Conservation (phyloP, 2,888 invertebrate species). For the Cabera pusaria region DNA sequence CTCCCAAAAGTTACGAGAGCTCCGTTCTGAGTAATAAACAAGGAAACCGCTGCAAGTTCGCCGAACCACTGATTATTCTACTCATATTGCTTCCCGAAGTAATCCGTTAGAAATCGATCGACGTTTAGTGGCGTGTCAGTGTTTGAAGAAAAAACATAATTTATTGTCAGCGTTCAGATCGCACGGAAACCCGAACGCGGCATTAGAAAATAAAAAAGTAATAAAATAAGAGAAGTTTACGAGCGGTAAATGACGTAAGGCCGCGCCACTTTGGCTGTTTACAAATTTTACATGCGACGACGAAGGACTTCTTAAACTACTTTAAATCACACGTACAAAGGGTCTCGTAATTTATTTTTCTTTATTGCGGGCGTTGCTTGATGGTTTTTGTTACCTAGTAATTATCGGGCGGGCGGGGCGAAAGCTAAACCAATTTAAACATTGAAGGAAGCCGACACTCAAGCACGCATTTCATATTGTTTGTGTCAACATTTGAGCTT, state of each 20-base stretch:
- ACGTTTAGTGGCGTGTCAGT: constrained; percentile 81
- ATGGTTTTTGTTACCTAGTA: constrained; percentile 69
- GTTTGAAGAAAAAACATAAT: constrained; percentile 79
- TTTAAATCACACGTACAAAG: constrained; percentile 47
- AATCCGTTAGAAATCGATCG: constrained; percentile 83
- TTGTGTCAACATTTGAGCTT: constrained; percentile 67
- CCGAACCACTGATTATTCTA: constrained; percentile 72
- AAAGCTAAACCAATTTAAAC: constrained; percentile 70
- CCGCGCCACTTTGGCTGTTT: constrained; percentile 65
- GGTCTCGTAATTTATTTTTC: constrained; percentile 72
- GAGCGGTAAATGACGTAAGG: constrained; percentile 80
- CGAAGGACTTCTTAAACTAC: constrained; percentile 41
- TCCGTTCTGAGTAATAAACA: constrained; percentile 75
- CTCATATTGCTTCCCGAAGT: constrained; percentile 76
- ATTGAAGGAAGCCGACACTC: constrained; percentile 51
- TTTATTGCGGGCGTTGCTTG: constrained; percentile 66
- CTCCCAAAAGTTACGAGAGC: constrained; percentile 48
- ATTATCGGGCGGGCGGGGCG: constrained; percentile 75
- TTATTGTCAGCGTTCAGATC: constrained; percentile 80
- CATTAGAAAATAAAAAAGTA: constrained; percentile 81
- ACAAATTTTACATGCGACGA: constrained; percentile 54
- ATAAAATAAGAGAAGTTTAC: constrained; percentile 80
- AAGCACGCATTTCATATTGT: constrained; percentile 71
- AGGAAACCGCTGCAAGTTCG: constrained; percentile 75
- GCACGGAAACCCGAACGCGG: constrained; percentile 77